Base-by-base conservation (phyloP, 2,113 vertebrate genomes). In the Scortum barcoo region DNA sequence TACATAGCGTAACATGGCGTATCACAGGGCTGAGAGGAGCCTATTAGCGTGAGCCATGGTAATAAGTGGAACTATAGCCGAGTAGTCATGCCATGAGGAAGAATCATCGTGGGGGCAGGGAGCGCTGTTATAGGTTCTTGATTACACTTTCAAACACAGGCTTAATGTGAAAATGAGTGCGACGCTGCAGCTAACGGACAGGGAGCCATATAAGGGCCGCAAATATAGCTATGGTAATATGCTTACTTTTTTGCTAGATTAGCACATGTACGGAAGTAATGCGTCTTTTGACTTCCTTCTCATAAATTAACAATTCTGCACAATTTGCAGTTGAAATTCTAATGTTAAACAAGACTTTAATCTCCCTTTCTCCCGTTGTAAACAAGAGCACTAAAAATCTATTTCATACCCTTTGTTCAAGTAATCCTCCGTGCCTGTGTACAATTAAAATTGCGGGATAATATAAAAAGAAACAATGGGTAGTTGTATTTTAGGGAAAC, bases 21-120 rank as follows among this genome's bases (percentile, higher is more conserved):
- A 87, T 89, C 72, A 70, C 75, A 72, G 80, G 76, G 86, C 80
- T 83, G 84, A 88, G 78, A 71, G 78, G 68, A 85, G 85, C 73
- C 63, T 69, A 87, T 90, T 91, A 89, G 72, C 6, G 62, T 33
- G 58, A 76, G 77, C 79, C 6, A 38, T 50, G 16, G 66, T 70
- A 80, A 84, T 86, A 86, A 83, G 81, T 56, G 69, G 53, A 84
- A 69, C 69, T 83, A 68, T 51, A 80, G 79, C 5, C 30, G 79
- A 30, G 78, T 36, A 68, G 70, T 58, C 69, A 26, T 46, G 36
- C 68, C 40, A 53, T 40, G 33, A 62, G 54, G 62, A 30, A 72
- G 66, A 66, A 81, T 79, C 46, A 44, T 9, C n/a, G 38, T 30
- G 12, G 40, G 24, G 51, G 22, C 30, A 50, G 53, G 81, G 68